phyloP scores from a whole-genome alignment of 2,888 invertebrate genomes.

The Helobdella robusta region DNA sequence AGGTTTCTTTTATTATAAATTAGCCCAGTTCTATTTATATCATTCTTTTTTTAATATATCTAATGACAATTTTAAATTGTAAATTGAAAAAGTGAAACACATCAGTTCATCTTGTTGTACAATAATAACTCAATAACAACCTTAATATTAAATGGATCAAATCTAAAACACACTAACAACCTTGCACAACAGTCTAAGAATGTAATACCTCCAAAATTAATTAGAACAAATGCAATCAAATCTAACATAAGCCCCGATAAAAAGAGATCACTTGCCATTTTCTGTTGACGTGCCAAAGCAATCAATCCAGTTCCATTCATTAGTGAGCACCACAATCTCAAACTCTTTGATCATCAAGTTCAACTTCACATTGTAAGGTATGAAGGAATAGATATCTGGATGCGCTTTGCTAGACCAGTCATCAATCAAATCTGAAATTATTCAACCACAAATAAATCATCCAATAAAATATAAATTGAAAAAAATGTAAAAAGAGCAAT shows the following conservation, averaged over 20 bases:
- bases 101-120: too few species aligned
- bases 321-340: constrained; percentile 81
- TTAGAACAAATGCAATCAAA: too few species aligned
- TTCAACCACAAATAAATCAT: constrained; percentile 15
- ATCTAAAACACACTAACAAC: background rate
- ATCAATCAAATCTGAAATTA: constrained; percentile 67
- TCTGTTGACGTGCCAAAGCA: constrained; percentile 74
- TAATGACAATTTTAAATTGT: too few species aligned
- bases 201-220: too few species aligned
- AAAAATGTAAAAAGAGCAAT: background rate
- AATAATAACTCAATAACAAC: too few species aligned
- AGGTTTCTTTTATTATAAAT: too few species aligned
- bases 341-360: constrained; percentile 83
- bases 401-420: constrained; percentile 68
- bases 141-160: too few species aligned
- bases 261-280: constrained; percentile 57
- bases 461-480: background rate
- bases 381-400: constrained; percentile 87
- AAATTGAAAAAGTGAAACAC: too few species aligned
- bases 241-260: too few species aligned
- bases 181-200: background rate
- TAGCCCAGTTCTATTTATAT: too few species aligned
- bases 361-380: constrained; percentile 93
- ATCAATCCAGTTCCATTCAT: constrained; percentile 97
- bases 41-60: background rate